Percentiles rank a stretch among this genome's conserved stretches.
Evolutionary conservation across 1,140 invertebrate species (phyloP).

Genomic region (Parasteatoda tepidariorum): DNA sequence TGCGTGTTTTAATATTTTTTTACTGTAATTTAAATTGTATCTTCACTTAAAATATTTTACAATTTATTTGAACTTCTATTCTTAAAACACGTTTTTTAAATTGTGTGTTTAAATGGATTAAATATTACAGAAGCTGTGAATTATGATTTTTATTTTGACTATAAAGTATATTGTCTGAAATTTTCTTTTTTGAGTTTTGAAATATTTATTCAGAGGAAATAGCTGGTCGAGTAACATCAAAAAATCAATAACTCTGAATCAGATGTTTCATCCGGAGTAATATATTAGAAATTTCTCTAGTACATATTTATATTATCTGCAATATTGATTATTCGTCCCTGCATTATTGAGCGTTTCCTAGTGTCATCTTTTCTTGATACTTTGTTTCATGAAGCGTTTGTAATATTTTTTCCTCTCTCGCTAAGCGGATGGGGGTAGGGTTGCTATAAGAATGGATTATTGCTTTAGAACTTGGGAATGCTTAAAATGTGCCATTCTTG

Average conservation of each 20-base stretch:
- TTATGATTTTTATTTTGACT: too few species aligned
- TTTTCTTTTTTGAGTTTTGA: too few species aligned
- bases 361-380: constrained; percentile 43
- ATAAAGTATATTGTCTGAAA: too few species aligned
- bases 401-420: neutral
- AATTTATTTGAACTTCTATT: too few species aligned
- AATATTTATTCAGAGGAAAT: constrained; percentile 18
- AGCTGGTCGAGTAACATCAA: constrained; percentile 43
- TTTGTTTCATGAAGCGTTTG: constrained; percentile 25
- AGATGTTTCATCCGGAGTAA: constrained; percentile 37
- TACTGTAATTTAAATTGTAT: too few species aligned
- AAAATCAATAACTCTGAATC: constrained; percentile 59
- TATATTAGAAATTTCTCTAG: constrained; percentile 52
- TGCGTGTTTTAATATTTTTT: too few species aligned
- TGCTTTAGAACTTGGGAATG: neutral
- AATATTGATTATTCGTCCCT: constrained; percentile 56
- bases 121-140: too few species aligned
- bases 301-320: constrained; percentile 58
- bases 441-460: neutral
- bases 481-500: too few species aligned
- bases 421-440: neutral
- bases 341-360: constrained; percentile 55
- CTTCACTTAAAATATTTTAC: too few species aligned
- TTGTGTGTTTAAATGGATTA: too few species aligned
- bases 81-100: too few species aligned